Percentiles rank a stretch among this genome's conserved stretches.
Evolutionary conservation across 2,888 invertebrate genomes (phyloP).

Genomic region (Netelia virgata): DNA sequence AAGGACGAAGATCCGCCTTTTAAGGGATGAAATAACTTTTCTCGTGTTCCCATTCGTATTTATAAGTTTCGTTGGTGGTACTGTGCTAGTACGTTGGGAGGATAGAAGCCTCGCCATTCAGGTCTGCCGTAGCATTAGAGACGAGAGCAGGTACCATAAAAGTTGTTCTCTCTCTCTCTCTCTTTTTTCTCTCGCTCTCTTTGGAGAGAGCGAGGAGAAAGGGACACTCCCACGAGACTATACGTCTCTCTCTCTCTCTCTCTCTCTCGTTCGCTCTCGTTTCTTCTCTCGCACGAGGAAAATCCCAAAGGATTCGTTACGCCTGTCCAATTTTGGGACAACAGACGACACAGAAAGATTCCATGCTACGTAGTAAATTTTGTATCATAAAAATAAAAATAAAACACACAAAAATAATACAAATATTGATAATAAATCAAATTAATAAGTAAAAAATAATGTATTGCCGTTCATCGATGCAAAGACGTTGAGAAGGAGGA

Average conservation of each 20-base stretch:
- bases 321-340: conserved; percentile 38
- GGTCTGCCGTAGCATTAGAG: conserved; percentile 20
- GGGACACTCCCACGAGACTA: neutral
- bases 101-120: conserved; percentile 45
- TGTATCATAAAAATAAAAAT: neutral
- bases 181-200: neutral
- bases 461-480: conserved; percentile 13
- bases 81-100: neutral
- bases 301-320: conserved; percentile 59
- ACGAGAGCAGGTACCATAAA: conserved; percentile 53
- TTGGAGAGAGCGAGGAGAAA: conserved; percentile 4
- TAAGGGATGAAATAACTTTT: conserved; percentile 26
- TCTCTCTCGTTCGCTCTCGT: conserved; percentile 6
- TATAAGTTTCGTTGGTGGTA: conserved; percentile 5
- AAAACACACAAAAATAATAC: neutral
- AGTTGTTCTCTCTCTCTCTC: neutral
- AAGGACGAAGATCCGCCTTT: conserved; percentile 3
- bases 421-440: neutral
- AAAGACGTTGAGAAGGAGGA: conserved; percentile 43
- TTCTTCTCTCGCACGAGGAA: neutral
- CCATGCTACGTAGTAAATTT: conserved; percentile 15
- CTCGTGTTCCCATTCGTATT: conserved; percentile 25
- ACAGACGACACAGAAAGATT: conserved; percentile 7
- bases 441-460: conserved; percentile 7
- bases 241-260: neutral